Conservation (phyloP, 2,113 vertebrate species). For the Oreotragus oreotragus region DNA sequence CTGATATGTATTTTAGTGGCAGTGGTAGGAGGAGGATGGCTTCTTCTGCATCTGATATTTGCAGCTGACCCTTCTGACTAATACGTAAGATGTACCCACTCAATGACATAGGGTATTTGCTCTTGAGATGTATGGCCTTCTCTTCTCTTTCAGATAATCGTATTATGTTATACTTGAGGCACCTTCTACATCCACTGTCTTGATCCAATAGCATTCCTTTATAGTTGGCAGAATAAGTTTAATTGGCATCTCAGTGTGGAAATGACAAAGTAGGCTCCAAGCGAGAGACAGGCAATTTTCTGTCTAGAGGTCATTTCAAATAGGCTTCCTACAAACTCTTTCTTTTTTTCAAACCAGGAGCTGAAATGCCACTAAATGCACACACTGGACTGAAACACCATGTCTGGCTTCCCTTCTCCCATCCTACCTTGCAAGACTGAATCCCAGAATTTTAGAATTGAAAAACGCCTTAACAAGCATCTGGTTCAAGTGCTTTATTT, state of each 20-base stretch:
- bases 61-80: background rate
- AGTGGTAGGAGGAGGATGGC: background rate
- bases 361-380: background rate
- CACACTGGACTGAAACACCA: background rate
- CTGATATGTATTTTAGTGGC: background rate
- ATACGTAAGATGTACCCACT: slow-evolving; percentile 2
- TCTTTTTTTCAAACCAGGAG: background rate
- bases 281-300: background rate
- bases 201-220: background rate
- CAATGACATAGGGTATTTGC: background rate
- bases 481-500: background rate
- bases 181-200: background rate
- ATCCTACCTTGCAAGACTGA: background rate
- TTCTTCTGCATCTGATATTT: background rate
- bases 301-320: slow-evolving; percentile 22
- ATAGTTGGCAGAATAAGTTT: background rate
- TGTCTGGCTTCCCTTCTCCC: background rate
- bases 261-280: background rate
- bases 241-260: background rate
- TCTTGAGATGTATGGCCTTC: background rate
- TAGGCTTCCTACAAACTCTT: background rate
- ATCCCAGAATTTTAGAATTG: background rate
- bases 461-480: background rate
- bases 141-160: background rate
- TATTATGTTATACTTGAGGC: background rate